Conservation (phyloP, 1,140 invertebrate species). For the Dufourea novaeangliae region DNA sequence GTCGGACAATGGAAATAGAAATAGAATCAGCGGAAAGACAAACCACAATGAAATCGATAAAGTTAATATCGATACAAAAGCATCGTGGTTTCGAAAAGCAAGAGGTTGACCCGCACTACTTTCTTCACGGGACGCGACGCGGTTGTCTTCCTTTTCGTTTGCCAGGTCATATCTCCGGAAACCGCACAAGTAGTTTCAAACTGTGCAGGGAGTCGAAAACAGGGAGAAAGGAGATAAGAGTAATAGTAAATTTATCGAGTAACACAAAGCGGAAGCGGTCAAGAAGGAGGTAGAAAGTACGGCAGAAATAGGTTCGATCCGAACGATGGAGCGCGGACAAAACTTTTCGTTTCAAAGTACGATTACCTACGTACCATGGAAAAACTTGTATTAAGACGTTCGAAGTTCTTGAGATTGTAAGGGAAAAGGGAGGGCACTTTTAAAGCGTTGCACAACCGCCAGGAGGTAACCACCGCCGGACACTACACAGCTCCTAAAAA, state of each 20-base stretch:
- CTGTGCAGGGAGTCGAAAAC: slow-evolving; percentile 41
- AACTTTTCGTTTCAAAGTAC: slow-evolving; percentile 70
- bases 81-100: not conserved
- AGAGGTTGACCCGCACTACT: not conserved
- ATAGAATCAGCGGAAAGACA: no score
- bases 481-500: slow-evolving; percentile 10
- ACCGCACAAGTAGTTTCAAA: slow-evolving; percentile 55
- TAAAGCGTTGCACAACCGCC: slow-evolving; percentile 43
- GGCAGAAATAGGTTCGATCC: slow-evolving; percentile 59
- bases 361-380: slow-evolving; percentile 65
- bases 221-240: slow-evolving; percentile 59
- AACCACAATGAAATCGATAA: not conserved
- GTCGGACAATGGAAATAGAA: not conserved
- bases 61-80: not conserved
- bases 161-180: slow-evolving; percentile 50
- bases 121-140: not conserved
- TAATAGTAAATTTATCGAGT: slow-evolving; percentile 68
- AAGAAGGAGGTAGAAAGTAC: slow-evolving; percentile 39
- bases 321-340: slow-evolving; percentile 52
- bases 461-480: not conserved
- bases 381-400: slow-evolving; percentile 70
- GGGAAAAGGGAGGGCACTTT: slow-evolving; percentile 44
- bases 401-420: slow-evolving; percentile 56
- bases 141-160: slow-evolving; percentile 4
- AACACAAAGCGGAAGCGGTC: slow-evolving; percentile 65